A percentile compares a stretch with the other conserved stretches of the same genome.
phyloP scores from a whole-genome alignment of 2,113 vertebrate species.

The Myocastor coypus region DNA sequence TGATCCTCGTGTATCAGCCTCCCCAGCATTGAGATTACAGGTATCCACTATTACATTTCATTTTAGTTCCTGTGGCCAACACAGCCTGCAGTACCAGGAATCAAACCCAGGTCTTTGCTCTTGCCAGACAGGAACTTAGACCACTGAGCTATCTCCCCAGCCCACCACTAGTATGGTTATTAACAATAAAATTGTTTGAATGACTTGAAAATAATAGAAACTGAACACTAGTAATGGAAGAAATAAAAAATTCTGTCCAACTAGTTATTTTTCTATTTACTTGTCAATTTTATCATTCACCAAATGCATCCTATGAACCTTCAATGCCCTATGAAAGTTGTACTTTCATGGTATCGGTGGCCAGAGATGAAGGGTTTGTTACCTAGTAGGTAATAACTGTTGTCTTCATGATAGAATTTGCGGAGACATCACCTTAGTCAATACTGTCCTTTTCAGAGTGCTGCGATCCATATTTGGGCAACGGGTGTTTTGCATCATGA shows the following conservation, averaged over 20 bases:
- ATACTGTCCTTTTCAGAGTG: slow-evolving; percentile 39
- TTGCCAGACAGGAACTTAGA: too few relatives aligned
- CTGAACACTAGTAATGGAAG: background rate
- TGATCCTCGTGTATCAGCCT: too few relatives aligned
- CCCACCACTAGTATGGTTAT: background rate
- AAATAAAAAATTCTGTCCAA: background rate
- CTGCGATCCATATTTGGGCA: slow-evolving; percentile 55
- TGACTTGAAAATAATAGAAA: slow-evolving; percentile 40
- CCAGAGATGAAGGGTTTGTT: slow-evolving; percentile 5
- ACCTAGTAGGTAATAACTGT: background rate
- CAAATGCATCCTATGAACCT: background rate
- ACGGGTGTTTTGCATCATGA: background rate
- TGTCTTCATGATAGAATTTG: slow-evolving; percentile 25
- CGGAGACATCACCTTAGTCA: slow-evolving; percentile 3
- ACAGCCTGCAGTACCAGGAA: too few relatives aligned
- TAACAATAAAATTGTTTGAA: background rate
- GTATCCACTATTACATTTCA: too few relatives aligned
- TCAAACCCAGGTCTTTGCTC: too few relatives aligned
- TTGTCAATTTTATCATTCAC: background rate
- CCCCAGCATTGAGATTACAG: too few relatives aligned
- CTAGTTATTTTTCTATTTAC: slow-evolving; percentile 12
- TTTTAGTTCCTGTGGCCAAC: too few relatives aligned
- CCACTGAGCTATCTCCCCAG: too few relatives aligned
- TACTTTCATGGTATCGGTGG: background rate
- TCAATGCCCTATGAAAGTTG: background rate